Conservation (phyloP, 1,140 invertebrate species). For the Hermetia illucens region DNA sequence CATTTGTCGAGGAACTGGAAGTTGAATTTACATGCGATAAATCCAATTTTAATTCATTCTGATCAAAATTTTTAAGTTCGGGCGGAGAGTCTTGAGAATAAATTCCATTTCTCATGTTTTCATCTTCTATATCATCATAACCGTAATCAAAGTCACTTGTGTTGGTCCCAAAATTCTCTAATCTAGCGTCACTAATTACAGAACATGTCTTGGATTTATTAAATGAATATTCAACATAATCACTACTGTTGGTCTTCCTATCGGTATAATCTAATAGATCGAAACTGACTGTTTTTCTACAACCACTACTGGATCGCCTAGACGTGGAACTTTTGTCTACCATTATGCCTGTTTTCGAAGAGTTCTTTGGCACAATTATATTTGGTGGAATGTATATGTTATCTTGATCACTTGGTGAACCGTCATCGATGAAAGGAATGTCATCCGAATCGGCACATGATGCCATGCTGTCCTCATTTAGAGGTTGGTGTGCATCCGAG, state of each 20-base stretch:
- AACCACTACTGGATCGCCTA: constrained; percentile 6
- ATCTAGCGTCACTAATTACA: background rate
- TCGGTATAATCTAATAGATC: constrained; percentile 19
- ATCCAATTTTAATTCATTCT: background rate
- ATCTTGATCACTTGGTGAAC: constrained; percentile 16
- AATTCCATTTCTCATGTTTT: background rate
- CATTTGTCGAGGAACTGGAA: background rate
- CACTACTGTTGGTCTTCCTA: background rate
- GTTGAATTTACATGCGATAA: background rate
- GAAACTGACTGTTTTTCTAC: constrained; percentile 29
- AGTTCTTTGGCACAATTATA: constrained; percentile 3
- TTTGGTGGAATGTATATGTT: constrained; percentile 6
- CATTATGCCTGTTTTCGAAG: constrained; percentile 7
- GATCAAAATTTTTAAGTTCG: no score
- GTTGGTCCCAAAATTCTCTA: background rate
- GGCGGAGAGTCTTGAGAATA: no score
- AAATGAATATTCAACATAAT: background rate
- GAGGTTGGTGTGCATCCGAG: constrained; percentile 24
- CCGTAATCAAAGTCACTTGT: background rate
- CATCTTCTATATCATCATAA: background rate
- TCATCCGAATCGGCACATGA: constrained; percentile 22
- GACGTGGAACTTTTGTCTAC: background rate
- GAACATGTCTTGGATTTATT: background rate
- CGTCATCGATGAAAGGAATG: constrained; percentile 29
- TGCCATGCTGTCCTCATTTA: constrained; percentile 27